phyloP scores from a whole-genome alignment of 2,888 invertebrate species.

The Deroplatys truncata region DNA sequence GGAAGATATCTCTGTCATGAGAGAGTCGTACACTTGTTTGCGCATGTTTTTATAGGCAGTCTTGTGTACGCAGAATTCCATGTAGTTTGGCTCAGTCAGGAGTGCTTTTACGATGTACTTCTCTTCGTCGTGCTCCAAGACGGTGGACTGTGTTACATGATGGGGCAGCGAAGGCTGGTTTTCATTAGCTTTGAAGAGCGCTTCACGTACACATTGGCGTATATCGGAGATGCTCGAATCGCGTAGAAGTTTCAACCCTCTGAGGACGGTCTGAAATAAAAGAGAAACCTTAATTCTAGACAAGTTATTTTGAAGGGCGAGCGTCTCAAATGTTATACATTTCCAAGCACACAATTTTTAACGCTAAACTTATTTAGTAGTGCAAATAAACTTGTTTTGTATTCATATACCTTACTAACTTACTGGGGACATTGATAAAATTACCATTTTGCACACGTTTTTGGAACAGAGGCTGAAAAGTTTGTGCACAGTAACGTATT shows the following conservation, averaged over 20 bases:
- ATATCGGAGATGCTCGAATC: neutral
- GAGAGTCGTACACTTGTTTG: neutral
- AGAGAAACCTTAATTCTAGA: neutral
- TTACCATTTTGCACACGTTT: too few species aligned
- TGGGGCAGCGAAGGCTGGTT: too few species aligned
- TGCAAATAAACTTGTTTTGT: too few species aligned
- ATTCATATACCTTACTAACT: too few species aligned
- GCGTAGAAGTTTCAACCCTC: neutral
- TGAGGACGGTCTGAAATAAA: neutral
- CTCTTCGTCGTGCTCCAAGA: neutral
- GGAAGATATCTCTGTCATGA: neutral
- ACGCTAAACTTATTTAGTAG: too few species aligned
- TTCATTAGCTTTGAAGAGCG: neutral
- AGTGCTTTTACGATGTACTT: neutral
- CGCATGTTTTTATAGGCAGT: neutral
- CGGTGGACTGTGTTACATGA: neutral
- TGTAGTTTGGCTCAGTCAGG: neutral
- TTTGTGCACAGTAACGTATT: too few species aligned
- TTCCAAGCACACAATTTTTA: too few species aligned
- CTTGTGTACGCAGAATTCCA: neutral
- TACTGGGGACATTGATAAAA: too few species aligned
- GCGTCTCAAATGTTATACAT: too few species aligned
- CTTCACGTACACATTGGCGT: neutral
- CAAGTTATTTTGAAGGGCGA: too few species aligned
- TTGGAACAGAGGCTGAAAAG: too few species aligned